These are phyloP conservation scores for Mugil cephalus DNA, from an alignment of 2,113 vertebrate genomes.

Conservation along the genomic window DNA sequence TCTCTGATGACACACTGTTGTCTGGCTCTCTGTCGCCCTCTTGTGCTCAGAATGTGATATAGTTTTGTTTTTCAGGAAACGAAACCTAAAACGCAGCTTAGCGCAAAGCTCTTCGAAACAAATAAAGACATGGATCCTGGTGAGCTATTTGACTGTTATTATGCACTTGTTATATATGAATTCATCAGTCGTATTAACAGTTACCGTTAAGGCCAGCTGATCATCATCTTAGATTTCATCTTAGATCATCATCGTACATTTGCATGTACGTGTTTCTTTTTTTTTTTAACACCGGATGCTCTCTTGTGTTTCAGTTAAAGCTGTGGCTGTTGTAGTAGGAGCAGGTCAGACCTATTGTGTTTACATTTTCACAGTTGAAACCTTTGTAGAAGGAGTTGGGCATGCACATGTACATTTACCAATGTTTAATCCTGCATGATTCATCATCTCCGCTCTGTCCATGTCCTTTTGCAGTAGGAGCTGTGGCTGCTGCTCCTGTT, in stretches of 20 bases:
- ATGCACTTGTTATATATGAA: too few relatives aligned
- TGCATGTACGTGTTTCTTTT: too few relatives aligned
- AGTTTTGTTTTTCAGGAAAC: neutral
- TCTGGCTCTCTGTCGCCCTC: neutral
- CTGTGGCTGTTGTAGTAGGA: neutral
- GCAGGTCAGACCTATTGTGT: too few relatives aligned
- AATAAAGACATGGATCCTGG: neutral
- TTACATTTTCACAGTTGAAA: too few relatives aligned
- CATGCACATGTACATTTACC: neutral
- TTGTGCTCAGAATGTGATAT: accelerated
- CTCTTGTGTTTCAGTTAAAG: slow-evolving; percentile 22
- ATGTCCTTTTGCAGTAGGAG: neutral
- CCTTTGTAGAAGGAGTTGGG: neutral
- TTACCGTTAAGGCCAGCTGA: too few relatives aligned
- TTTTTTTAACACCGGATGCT: neutral
- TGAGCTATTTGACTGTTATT: neutral
- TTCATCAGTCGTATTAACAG: too few relatives aligned
- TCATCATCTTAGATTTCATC: too few relatives aligned
- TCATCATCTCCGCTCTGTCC: neutral
- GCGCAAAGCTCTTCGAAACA: accelerated
- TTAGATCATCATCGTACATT: too few relatives aligned
- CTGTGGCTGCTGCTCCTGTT: slow-evolving; percentile 23
- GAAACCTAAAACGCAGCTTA: accelerated
- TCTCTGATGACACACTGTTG: neutral
- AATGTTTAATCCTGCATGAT: too few relatives aligned